phyloP scores from a whole-genome alignment of 2,797 vertebrate species.

The Schizothorax lantsangensis region DNA sequence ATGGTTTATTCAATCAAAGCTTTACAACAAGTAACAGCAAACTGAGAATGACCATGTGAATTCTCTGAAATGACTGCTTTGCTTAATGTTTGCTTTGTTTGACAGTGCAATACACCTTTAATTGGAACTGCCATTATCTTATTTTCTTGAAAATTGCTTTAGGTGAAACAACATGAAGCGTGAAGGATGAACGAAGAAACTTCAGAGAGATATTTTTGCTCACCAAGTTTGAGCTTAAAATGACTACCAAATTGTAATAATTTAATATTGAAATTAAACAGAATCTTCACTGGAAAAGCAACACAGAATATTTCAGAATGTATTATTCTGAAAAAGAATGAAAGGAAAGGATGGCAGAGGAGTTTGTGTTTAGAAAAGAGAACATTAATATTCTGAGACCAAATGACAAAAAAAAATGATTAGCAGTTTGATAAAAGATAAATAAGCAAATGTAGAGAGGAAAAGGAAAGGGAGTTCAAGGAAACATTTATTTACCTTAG shows the following conservation, averaged over 20 bases:
- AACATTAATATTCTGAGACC: background rate
- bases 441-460: background rate
- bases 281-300: background rate
- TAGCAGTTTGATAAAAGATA: background rate
- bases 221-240: background rate
- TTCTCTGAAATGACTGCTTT: background rate
- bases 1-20: background rate
- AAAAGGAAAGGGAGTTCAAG: background rate
- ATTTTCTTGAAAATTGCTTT: background rate
- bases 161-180: background rate
- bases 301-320: background rate
- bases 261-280: background rate
- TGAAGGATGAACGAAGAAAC: background rate
- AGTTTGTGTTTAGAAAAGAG: background rate
- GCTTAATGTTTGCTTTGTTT: slow-evolving; percentile 9
- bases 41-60: slow-evolving; percentile 15
- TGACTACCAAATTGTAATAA: background rate
- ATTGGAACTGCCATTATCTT: background rate
- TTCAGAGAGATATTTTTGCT: background rate
- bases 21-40: slow-evolving; percentile 21
- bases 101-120: background rate
- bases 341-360: background rate
- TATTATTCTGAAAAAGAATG: background rate
- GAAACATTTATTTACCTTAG: slow-evolving; percentile 9
- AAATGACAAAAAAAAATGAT: background rate